A percentile compares a stretch with the other conserved stretches of the same genome.
Evolutionary conservation across 2,113 vertebrate species (phyloP).

Genomic region (Labeo catla): DNA sequence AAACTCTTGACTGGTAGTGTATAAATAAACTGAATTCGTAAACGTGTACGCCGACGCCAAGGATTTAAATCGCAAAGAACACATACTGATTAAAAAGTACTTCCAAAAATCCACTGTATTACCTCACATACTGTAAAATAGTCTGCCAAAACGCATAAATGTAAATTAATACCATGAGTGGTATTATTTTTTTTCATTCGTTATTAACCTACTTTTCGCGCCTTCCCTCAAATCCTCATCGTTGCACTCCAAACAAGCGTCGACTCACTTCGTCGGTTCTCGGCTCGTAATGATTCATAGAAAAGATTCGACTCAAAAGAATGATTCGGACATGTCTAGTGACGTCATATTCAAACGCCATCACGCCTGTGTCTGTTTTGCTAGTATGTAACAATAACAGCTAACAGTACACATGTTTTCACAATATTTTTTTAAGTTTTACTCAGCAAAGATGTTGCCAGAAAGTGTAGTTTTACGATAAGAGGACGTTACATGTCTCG

Average conservation of each 20-base stretch:
- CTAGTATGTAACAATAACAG: background rate
- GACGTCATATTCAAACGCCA: conserved; percentile 29
- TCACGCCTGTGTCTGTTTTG: background rate
- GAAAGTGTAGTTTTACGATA: background rate
- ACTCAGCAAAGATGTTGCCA: background rate
- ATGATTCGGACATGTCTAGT: background rate
- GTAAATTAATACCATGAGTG: background rate
- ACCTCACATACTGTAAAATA: background rate
- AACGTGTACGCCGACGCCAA: too few species aligned
- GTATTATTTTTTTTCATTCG: background rate
- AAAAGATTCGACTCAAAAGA: conserved; percentile 10
- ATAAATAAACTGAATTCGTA: too few species aligned
- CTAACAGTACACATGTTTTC: background rate
- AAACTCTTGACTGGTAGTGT: too few species aligned
- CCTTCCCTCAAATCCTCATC: background rate
- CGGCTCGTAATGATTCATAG: background rate
- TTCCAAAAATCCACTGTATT: too few species aligned
- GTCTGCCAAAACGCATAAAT: background rate
- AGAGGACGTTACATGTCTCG: background rate
- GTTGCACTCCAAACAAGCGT: background rate
- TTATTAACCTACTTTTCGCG: background rate
- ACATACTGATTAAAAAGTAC: too few species aligned
- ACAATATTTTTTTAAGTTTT: background rate
- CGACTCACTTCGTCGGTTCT: background rate
- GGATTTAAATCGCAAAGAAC: too few species aligned